Conservation (phyloP, 1,140 invertebrate genomes). For the Drosophila kurseongensis region DNA sequence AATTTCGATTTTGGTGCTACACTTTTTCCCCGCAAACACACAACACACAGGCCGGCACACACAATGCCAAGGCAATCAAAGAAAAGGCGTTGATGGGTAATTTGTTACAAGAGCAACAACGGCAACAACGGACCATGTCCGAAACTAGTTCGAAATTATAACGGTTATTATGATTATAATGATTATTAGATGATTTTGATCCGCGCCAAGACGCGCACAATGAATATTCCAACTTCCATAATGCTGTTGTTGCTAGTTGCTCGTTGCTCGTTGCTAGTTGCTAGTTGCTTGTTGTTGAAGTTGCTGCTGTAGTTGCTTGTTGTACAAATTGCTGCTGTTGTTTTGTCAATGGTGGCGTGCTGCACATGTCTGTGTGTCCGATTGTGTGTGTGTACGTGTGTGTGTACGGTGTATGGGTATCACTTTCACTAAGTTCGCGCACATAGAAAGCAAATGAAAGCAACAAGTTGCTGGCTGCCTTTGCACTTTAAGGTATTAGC, state of each 20-base stretch:
- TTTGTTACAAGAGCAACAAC: conserved; percentile 64
- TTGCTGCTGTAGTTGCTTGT: conserved; percentile 29
- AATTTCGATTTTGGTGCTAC: conserved; percentile 10
- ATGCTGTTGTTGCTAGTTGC: neutral
- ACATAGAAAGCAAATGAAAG: conserved; percentile 80
- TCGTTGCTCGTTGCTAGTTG: conserved; percentile 1
- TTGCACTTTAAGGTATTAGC: conserved; percentile 29
- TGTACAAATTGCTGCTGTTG: conserved; percentile 69
- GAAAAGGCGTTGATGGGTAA: conserved; percentile 72
- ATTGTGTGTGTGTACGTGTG: conserved; percentile 8
- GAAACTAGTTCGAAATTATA: conserved; percentile 53
- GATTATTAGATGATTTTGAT: conserved; percentile 68
- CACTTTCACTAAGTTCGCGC: conserved; percentile 76
- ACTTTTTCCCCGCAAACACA: conserved; percentile 17
- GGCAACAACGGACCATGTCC: conserved; percentile 53
- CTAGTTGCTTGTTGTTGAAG: conserved; percentile 7
- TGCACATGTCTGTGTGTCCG: conserved; percentile 24
- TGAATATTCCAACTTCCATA: conserved; percentile 46
- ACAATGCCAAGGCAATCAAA: conserved; percentile 8
- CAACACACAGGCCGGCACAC: neutral
- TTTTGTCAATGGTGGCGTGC: conserved; percentile 45
- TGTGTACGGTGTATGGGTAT: conserved; percentile 45
- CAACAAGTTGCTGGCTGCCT: conserved; percentile 45
- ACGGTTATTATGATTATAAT: conserved; percentile 70
- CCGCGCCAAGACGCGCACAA: conserved; percentile 32